phyloP scores from a whole-genome alignment of 2,797 vertebrate genomes.

The Pangasius mekongensis region DNA sequence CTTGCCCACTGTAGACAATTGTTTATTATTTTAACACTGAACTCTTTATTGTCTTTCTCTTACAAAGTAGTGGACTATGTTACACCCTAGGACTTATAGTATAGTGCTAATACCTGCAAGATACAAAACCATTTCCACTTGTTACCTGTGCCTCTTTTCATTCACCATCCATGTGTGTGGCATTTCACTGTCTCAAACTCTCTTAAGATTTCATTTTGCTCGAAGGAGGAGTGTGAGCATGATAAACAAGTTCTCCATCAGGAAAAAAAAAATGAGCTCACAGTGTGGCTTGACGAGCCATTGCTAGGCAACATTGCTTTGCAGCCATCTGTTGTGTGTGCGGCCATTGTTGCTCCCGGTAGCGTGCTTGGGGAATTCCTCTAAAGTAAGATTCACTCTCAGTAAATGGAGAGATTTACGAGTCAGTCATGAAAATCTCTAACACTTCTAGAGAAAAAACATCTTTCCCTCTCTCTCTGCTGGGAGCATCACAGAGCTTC shows the following conservation, averaged over 20 bases:
- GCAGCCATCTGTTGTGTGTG: slow-evolving; percentile 80
- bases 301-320: slow-evolving; percentile 81
- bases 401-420: slow-evolving; percentile 51
- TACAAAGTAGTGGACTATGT: background rate
- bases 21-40: background rate
- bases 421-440: slow-evolving; percentile 53
- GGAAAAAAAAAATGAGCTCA: slow-evolving; percentile 28
- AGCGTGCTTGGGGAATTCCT: slow-evolving; percentile 75
- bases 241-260: slow-evolving; percentile 35
- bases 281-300: slow-evolving; percentile 73
- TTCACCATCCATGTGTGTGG: slow-evolving; percentile 19
- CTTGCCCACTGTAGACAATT: background rate
- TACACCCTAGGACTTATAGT: background rate
- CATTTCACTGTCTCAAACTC: slow-evolving; percentile 26
- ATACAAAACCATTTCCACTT: background rate
- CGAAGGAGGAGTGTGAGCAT: slow-evolving; percentile 36
- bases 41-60: background rate
- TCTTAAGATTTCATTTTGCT: slow-evolving; percentile 30
- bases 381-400: slow-evolving; percentile 50
- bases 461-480: slow-evolving; percentile 14
- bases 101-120: background rate
- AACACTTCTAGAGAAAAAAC: slow-evolving; percentile 47
- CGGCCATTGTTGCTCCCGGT: slow-evolving; percentile 66
- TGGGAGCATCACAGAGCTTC: slow-evolving; percentile 39
- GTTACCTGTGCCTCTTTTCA: slow-evolving; percentile 8